Evolutionary conservation across 2,797 vertebrate species (phyloP), one percentile per base, ranked within the genome.

Genomic region (Gallinago nigripennis): DNA sequence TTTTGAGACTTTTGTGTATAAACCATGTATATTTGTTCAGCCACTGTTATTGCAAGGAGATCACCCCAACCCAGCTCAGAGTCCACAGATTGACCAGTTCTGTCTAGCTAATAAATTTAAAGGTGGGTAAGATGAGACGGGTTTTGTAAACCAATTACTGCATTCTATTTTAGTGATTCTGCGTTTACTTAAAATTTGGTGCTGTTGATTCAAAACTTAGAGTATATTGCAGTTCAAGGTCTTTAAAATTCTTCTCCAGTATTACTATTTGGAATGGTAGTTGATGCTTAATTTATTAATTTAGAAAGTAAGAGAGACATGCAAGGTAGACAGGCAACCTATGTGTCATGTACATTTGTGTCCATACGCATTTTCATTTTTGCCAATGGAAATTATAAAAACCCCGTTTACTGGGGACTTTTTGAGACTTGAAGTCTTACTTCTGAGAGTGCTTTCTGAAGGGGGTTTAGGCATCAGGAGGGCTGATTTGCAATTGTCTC

Each of bases 51-150:
- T 73, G 45, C 33, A 53, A 63, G 27, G 78, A 79, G 30, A 66
- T 88, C 70, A 63, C 25, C 61, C 11, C 20, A 71, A 80, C 73
- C 66, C 63, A 80, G 73, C 70, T 73, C 24, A 28, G 64, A 92
- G 94, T 94, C 81, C 92, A 96, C 86, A 93, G 75, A 45, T 77
- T 82, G 84, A 28, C 14, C 28, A 39, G 23, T 76, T 92, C 87
- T 82, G 24, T 93, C 82, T 70, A 82, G 58, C 51, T 77, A n/a
- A 30, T 35, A 66, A 81, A 82, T 69, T 33, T 69, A 57, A 69
- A 81, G 28, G 81, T 75, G 25, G 18, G 12, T 71, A 39, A 85
- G 63, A 31, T 66, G 46, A 83, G 30, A 16, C 23, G 53, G 19
- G 54, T 68, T 79, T 88, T 82, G 39, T 91, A 86, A 92, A 76